Conservation (phyloP, 2,888 invertebrate genomes). For the Ypsolopha scabrella region DNA sequence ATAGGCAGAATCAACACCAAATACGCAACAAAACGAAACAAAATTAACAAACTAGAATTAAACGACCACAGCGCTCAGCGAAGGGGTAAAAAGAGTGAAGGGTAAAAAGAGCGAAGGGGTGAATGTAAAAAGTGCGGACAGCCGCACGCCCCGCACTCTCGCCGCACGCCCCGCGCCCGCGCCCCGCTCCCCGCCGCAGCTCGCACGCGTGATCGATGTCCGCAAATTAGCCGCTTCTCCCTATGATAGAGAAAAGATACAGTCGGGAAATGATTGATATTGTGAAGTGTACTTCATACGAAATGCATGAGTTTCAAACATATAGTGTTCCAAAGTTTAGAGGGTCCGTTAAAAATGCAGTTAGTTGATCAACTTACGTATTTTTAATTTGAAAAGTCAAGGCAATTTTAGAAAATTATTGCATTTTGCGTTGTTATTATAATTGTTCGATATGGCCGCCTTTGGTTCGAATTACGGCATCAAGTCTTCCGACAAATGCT, state of each 20-base stretch:
- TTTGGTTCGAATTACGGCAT: too few species aligned
- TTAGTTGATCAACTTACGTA: not conserved
- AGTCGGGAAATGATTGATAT: not conserved
- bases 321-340: too few species aligned
- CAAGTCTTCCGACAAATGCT: too few species aligned
- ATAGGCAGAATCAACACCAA: too few species aligned
- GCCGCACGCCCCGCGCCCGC: not conserved
- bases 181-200: not conserved
- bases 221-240: conserved; percentile 36
- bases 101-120: not conserved
- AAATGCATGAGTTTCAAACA: too few species aligned
- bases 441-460: too few species aligned
- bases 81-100: not conserved
- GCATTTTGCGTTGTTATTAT: too few species aligned
- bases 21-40: too few species aligned
- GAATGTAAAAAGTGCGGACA: not conserved
- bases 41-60: not conserved
- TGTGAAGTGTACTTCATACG: too few species aligned
- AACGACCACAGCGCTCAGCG: not conserved
- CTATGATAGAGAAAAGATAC: not conserved
- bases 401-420: too few species aligned
- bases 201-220: conserved; percentile 32
- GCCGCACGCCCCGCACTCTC: not conserved
- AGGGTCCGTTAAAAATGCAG: too few species aligned
- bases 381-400: too few species aligned